Evolutionary conservation across 1,140 invertebrate genomes (phyloP).

Genomic region (Drosophila willistoni): DNA sequence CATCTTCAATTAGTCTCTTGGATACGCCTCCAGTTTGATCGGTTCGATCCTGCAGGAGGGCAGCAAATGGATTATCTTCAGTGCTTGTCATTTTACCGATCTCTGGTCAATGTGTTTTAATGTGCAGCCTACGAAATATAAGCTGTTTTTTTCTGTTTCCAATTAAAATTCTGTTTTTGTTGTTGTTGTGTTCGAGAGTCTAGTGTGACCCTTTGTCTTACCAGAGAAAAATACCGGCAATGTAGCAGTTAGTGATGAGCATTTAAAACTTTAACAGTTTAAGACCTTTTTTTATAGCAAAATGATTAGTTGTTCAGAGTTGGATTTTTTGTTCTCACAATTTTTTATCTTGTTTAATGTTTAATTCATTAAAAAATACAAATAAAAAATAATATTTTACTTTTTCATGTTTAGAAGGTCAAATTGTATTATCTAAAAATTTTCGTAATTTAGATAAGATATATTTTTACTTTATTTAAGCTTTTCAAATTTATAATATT

Average conservation of each 20-base stretch:
- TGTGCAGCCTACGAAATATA: neutral
- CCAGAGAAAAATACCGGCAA: neutral
- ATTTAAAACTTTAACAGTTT: neutral
- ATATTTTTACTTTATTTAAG: too few relatives aligned
- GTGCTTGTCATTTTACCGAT: conserved; percentile 48
- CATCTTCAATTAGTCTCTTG: conserved; percentile 66
- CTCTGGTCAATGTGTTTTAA: neutral
- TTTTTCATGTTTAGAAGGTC: too few relatives aligned
- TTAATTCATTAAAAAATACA: too few relatives aligned
- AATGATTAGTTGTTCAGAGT: neutral
- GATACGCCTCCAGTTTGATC: conserved; percentile 50
- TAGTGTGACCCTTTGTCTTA: neutral
- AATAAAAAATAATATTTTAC: too few relatives aligned
- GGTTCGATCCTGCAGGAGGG: conserved; percentile 55
- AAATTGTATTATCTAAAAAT: too few relatives aligned
- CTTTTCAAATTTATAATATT: too few relatives aligned
- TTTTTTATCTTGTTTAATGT: too few relatives aligned
- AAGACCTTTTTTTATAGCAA: neutral
- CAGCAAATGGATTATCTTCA: conserved; percentile 74
- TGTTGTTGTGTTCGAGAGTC: neutral
- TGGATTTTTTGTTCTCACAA: too few relatives aligned
- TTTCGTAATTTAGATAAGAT: too few relatives aligned
- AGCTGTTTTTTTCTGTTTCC: neutral
- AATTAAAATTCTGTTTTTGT: neutral
- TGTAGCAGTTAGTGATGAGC: neutral